Evolutionary conservation across 2,113 vertebrate species (phyloP), one percentile per base, ranked within the genome.

Genomic region (Paedocypris sp.): DNA sequence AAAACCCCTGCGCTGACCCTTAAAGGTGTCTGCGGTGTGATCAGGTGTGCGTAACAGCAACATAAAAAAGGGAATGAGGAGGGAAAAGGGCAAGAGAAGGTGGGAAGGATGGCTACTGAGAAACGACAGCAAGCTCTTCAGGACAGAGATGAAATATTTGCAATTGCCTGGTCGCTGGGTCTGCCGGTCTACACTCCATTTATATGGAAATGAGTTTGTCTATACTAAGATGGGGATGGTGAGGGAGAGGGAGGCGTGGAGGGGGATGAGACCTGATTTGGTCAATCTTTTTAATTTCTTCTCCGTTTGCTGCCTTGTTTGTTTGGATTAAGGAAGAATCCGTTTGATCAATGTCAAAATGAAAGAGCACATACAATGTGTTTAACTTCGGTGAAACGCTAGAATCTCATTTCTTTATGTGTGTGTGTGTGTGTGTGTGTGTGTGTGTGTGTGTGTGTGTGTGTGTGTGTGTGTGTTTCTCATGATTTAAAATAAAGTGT

Each of bases 181-280:
- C 81, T 82, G 74, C 77, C 62, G 79, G 75, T 77, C 80, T 74
- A 74, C 80, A 79, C 82, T 84, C 81, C 80, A 87, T 87, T 86
- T 85, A 82, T 85, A 87, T 87, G 83, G 84, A 85, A 85, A 86
- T 84, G 67, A 86, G 82, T 83, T 82, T 83, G 79, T 81, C 79
- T 82, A 78, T 77, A 75, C 74, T 51, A 67, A 58, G 54, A 49
- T 63, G 50, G 15, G 18, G 18, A 67, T 25, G 20, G 66, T 35
- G 52, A 33, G 28, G 12, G 19, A 67, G 72, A 68, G 57, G 43
- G 63, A 51, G 71, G 54, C 29, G 67, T 63, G 59, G 46, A 69
- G 75, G 68, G 48, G 52, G 41, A 6, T 16, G 48, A 18, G 48
- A 60, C 39, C 23, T 28, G 26, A 41, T 32, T 10, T 39, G 36